These are phyloP conservation scores for Anoura caudifer DNA, from an alignment of 2,113 vertebrate genomes.

Conservation along the genomic window DNA sequence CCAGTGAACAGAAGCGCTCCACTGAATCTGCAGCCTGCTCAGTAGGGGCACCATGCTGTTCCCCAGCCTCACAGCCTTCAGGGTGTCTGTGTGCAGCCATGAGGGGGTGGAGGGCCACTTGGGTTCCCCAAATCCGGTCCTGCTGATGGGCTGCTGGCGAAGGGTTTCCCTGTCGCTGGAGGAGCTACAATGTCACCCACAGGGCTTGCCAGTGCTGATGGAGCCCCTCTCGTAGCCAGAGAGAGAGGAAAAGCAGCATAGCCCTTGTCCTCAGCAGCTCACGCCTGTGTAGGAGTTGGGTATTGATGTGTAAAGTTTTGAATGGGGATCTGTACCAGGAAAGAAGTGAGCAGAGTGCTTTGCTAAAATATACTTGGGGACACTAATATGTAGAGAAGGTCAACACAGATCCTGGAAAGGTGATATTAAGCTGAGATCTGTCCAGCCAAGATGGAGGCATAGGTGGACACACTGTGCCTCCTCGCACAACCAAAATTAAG, in stretches of 20 bases:
- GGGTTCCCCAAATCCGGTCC: not conserved
- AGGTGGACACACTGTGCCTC: too few relatives aligned
- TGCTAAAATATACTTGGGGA: not conserved
- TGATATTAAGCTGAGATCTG: not conserved
- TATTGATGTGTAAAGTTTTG: not conserved
- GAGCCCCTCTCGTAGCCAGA: not conserved
- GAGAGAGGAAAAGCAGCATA: not conserved
- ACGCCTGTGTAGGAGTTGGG: fast-evolving
- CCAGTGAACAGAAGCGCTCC: not conserved
- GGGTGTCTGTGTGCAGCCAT: not conserved
- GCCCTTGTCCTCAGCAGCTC: fast-evolving
- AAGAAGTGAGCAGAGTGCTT: too few relatives aligned
- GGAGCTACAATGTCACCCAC: not conserved
- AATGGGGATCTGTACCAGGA: too few relatives aligned
- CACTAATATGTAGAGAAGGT: too few relatives aligned
- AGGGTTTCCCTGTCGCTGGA: not conserved
- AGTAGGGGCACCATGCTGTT: fast-evolving
- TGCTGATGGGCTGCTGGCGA: fast-evolving
- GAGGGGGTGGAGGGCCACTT: not conserved
- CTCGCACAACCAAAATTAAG: too few relatives aligned
- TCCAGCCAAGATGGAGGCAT: too few relatives aligned
- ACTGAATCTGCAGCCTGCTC: too few relatives aligned
- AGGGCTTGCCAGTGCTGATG: not conserved
- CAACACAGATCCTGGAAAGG: not conserved
- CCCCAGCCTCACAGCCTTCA: not conserved